Base-by-base conservation (phyloP, 2,797 vertebrate species). In the Karalla daura region DNA sequence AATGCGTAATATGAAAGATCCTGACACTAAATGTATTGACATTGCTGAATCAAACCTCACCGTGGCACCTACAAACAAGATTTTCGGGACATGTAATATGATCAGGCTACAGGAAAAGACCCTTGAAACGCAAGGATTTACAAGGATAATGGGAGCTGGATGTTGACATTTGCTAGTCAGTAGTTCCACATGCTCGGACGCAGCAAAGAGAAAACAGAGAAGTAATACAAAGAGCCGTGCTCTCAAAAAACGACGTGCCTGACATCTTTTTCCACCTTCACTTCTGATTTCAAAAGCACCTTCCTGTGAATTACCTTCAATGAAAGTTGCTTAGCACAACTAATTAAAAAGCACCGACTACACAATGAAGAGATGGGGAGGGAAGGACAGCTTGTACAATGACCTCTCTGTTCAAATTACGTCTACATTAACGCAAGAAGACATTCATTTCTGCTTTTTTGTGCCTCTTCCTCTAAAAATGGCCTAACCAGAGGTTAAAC, bases 261-360 rank as follows among this genome's bases (percentile, higher is more conserved):
- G 39, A 43, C 11, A 6, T 40, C 18, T 17, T 28, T 21, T 40
- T 13, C 5, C 8, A 51, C 30, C 13, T 51, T 41, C 17, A 15
- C 13, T 37, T 59, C 14, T 47, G 10, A 43, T 44, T 50, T 50
- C 15, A 43, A 43, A 70, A 45, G 27, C 56, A 30, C 21, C 17
- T 28, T 49, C 55, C 41, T 35, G 14, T 9, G 40, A 6, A 30
- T 17, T 0, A 64, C 20, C 18, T 21, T 28, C 50, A 56, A 47
- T 30, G 21, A 0, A 10, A 36, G 20, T 14, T 7, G 23, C 25
- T 17, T 46, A 1, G 21, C 20, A 24, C 45, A 69, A 63, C n/a
- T 49, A 66, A 76, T 27, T 41, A 67, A 23, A 62, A 75, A 53
- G 67, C 63, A 7, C 77, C 85, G 84, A 86, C 81, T 73, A 66